Percentiles rank a stretch among this genome's conserved stretches.
These are phyloP conservation scores for Incurvaria masculella DNA, from an alignment of 2,888 invertebrate genomes.

Conservation along the genomic window DNA sequence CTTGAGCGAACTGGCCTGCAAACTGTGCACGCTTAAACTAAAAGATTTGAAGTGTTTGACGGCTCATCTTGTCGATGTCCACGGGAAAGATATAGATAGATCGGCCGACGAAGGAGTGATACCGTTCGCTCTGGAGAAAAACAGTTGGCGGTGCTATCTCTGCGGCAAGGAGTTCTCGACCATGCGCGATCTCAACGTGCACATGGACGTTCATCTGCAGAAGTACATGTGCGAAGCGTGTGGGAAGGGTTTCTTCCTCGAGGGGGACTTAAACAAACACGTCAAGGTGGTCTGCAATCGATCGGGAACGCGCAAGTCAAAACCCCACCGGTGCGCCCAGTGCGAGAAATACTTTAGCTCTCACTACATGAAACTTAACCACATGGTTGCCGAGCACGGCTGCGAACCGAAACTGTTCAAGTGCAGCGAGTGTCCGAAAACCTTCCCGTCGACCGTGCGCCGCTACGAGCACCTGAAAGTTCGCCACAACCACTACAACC, in stretches of 20 bases:
- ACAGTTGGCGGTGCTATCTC: conserved; percentile 15
- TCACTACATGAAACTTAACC: conserved; percentile 8
- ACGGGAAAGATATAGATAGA: conserved; percentile 20
- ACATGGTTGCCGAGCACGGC: conserved; percentile 10
- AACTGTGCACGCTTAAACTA: conserved; percentile 39
- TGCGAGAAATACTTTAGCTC: conserved; percentile 11
- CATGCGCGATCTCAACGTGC: conserved; percentile 7
- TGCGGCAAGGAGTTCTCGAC: conserved; percentile 8
- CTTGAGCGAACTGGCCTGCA: conserved; percentile 42
- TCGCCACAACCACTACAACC: conserved; percentile 7
- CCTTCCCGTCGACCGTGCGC: conserved; percentile 30
- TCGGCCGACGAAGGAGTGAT: conserved; percentile 8
- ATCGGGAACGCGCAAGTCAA: conserved; percentile 10
- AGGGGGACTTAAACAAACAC: conserved; percentile 7
- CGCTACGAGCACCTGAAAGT: conserved; percentile 23
- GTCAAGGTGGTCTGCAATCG: conserved; percentile 10
- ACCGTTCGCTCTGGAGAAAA: conserved; percentile 14
- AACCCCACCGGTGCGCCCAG: conserved; percentile 7
- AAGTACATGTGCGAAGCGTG: conserved; percentile 12
- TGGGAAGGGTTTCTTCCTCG: conserved; percentile 7
- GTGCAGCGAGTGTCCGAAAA: conserved; percentile 9
- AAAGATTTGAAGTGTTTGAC: conserved; percentile 18
- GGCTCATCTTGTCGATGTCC: conserved; percentile 10
- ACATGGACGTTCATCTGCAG: conserved; percentile 11
- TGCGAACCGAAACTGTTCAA: conserved; percentile 6